A percentile compares a stretch with the other conserved stretches of the same genome.
phyloP scores from a whole-genome alignment of 2,113 vertebrate species.

The Oryzias curvinotus region DNA sequence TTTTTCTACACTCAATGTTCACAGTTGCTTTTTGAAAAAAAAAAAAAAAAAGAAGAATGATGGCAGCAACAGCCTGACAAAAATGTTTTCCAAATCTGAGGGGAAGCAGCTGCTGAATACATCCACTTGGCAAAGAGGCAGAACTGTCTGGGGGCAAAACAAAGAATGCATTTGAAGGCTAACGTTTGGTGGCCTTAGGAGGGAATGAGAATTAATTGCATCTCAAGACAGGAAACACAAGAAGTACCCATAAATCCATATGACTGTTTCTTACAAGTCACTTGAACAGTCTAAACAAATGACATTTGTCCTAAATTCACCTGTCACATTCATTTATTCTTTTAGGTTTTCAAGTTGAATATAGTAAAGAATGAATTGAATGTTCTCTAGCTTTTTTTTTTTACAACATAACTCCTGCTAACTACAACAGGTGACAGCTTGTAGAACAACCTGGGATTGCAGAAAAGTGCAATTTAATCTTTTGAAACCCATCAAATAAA shows the following conservation, averaged over 20 bases:
- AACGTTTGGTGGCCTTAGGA: conserved; percentile 25
- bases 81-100: conserved; percentile 24
- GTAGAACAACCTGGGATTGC: no score
- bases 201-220: conserved; percentile 27
- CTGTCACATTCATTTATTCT: no score
- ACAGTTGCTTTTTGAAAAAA: neutral
- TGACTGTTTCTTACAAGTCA: neutral
- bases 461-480: no score
- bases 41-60: neutral
- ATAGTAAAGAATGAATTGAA: no score
- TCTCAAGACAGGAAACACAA: conserved; percentile 4
- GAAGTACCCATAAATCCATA: neutral
- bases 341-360: no score
- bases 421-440: no score
- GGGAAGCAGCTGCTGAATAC: conserved; percentile 15
- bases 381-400: no score
- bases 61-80: conserved; percentile 7
- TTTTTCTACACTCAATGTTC: neutral
- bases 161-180: conserved; percentile 18
- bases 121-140: conserved; percentile 11
- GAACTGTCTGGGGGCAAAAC: conserved; percentile 27
- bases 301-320: no score
- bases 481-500: no score
- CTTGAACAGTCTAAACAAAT: neutral
- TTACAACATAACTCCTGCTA: no score